phyloP scores from a whole-genome alignment of 53 echinoderm and acorn worm species.

The Mesocentrotus franciscanus region DNA sequence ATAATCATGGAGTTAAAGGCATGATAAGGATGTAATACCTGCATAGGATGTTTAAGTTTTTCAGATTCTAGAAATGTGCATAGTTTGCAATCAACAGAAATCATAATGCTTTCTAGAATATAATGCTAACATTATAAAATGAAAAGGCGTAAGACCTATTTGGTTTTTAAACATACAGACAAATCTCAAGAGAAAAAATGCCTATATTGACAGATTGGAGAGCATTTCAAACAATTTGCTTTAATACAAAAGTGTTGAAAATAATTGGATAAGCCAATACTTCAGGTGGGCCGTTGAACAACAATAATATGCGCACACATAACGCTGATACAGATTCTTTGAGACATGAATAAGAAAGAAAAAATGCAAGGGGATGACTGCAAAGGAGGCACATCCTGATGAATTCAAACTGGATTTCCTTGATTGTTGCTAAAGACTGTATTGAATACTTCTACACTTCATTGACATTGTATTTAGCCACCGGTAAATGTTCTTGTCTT shows the following conservation, averaged over 20 bases:
- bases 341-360: neutral
- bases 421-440: neutral
- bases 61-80: neutral
- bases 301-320: neutral
- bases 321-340: neutral
- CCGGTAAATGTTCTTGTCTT: too few species aligned
- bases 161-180: neutral
- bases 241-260: neutral
- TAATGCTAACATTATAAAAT: neutral
- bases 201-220: neutral
- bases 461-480: too few species aligned
- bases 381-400: neutral
- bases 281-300: neutral
- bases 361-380: neutral
- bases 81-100: neutral
- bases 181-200: neutral
- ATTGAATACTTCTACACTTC: neutral
- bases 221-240: neutral
- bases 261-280: neutral
- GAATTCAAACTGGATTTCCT: neutral
- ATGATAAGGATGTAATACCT: neutral
- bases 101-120: neutral
- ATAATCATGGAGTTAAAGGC: neutral
- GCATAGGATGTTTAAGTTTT: constrained; percentile 9
- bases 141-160: neutral